phyloP scores from a whole-genome alignment of 2,888 invertebrate species.

The Tipula confusa region DNA sequence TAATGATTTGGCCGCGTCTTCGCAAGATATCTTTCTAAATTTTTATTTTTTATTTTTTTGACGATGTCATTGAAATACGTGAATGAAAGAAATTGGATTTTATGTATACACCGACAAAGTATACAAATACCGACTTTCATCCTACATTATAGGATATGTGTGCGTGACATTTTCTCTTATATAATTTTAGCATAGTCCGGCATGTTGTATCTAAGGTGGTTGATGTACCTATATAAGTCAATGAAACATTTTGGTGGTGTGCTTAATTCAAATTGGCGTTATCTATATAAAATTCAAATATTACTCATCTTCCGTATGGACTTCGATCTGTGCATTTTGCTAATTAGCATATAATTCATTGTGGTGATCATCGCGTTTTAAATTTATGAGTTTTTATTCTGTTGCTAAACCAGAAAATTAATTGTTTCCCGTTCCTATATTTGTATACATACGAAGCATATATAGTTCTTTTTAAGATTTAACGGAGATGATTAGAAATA shows the following conservation, averaged over 20 bases:
- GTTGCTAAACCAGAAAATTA: neutral
- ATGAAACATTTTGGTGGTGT: neutral
- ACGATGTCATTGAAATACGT: neutral
- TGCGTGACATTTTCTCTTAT: neutral
- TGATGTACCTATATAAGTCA: neutral
- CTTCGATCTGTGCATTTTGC: neutral
- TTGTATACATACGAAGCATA: neutral
- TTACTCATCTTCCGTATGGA: neutral
- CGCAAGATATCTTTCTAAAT: neutral
- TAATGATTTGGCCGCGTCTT: neutral
- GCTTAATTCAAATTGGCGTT: no score
- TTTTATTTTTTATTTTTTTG: neutral
- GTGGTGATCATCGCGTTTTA: neutral
- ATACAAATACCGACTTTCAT: neutral
- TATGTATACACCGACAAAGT: neutral
- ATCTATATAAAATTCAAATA: neutral
- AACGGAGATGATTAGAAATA: neutral
- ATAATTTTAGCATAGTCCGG: neutral
- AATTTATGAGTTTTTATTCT: neutral
- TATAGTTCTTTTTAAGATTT: neutral
- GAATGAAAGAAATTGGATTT: neutral
- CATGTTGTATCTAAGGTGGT: neutral
- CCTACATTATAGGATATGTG: neutral
- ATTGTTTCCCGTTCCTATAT: slow-evolving; percentile 4
- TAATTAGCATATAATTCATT: neutral